Base-by-base conservation (phyloP, 2,797 vertebrate genomes). In the Brotogeris chrysoptera region DNA sequence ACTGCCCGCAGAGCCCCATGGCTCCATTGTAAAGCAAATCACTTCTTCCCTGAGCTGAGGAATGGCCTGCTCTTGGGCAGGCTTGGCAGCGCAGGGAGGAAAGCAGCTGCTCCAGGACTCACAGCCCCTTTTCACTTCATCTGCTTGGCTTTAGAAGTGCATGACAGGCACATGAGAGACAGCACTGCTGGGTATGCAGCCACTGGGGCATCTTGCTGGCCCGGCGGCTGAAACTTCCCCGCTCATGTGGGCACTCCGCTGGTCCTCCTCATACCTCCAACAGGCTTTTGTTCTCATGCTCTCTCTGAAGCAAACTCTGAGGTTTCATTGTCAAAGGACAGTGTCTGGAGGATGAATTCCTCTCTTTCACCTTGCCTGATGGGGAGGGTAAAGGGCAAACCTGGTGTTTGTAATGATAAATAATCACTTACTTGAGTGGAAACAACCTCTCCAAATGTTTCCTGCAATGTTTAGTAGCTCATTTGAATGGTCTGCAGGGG, bases 91-190 rank as follows among this genome's bases (percentile, higher is more conserved):
- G 82, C 73, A 11, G 38, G 1, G 46, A 61, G 91, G 25, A 32
- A 61, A 93, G 95, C 96, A 95, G 95, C 95, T 96, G 95, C 94
- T 95, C 79, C 72, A 15, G 28, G 57, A 1, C 88, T 86, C 93
- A 27, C 69, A 65, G 72, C 34, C 77, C 32, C 46, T 76, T 94
- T 77, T 64, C 5, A 52, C 78, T 83, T 18, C 41, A 0, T 87
- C 39, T 44, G 59, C 61, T 72, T 13, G 84, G 34, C 52, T 92
- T 93, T 19, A 85, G 89, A 89, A 57, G 84, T 47, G 1, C 43
- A 76, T 24, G 91, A 92, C 0, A 20, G 60, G 9, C 74, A 21
- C 5, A 7, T 6, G 80, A 81, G 83, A 0, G 0, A 21, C 0
- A 1, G 68, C 2, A 2, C 74, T 39, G 85, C 55, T 0, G 6